Evolutionary conservation across 2,888 invertebrate species (phyloP), one percentile per base, ranked within the genome.

Genomic region (Branchipolynoe longqiensis): DNA sequence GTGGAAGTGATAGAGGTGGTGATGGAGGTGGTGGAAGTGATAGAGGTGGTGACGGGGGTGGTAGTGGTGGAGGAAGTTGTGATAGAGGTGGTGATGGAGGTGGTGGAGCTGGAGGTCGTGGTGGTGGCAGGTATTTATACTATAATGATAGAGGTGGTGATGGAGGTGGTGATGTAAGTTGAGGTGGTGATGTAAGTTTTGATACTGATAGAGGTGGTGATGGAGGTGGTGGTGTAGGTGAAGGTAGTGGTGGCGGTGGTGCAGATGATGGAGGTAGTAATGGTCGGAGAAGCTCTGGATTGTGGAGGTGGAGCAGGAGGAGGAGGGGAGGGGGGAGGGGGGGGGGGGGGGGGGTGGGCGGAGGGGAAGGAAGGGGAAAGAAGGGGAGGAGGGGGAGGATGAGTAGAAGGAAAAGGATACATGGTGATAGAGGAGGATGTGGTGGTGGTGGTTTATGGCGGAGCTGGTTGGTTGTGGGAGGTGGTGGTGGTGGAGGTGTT

Each of bases 371-470:
- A 69, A 33, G 58, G 58, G n/a, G 58, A 58, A n/a, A 58, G 58
- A 14, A 58, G 58, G 4, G 12, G 4, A 58, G 4, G 14, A 4
- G 14, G n/a, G 58, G 58, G 58, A n/a, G 14, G 58, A 18, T 8
- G 12, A 58, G 12, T 58, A 25, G 58, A 25, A 8, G n/a, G 58
- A n/a, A 14, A 25, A 58, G 25, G 56, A 56, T 56, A 25, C 56
- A 56, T 56, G 56, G 25, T 56, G 56, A 56, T n/a, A n/a, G 56
- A 25, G 12, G 56, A 25, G 18, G 56, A 25, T 22, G 18, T 2
- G 56, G 62, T 28, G 62, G 62, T 31, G 62, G 62, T 62, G 31
- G 31, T 62, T 62, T 4, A 28, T 62, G 62, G 48, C 8, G 48
- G 18, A 18, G 48, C 56, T 56, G n/a, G n/a, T 25, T n/a, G 22